phyloP scores from a whole-genome alignment of 1,140 invertebrate genomes.

The Aphidius gifuensis region DNA sequence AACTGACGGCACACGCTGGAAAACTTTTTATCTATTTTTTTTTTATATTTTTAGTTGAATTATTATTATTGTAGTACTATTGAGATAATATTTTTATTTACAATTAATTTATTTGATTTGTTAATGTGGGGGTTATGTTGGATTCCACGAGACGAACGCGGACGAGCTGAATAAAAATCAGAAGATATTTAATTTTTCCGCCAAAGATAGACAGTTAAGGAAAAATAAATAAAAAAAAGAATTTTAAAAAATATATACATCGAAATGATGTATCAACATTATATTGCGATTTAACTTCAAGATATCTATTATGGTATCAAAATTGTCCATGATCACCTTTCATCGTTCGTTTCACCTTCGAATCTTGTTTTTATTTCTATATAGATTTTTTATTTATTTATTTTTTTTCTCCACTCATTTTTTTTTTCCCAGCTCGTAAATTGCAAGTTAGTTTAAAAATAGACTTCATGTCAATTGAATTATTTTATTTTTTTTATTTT shows the following conservation, averaged over 20 bases:
- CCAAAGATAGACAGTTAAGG: constrained; percentile 36
- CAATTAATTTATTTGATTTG: background rate
- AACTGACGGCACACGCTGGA: constrained; percentile 16
- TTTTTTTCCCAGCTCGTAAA: too few relatives aligned
- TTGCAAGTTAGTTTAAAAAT: too few relatives aligned
- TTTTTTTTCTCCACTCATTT: constrained; percentile 5
- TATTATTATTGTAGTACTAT: background rate
- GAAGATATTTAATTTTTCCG: constrained; percentile 34
- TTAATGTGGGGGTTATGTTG: constrained; percentile 5
- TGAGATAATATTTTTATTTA: background rate
- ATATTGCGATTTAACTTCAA: constrained; percentile 6
- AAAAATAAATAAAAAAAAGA: constrained; percentile 25
- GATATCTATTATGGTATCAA: constrained; percentile 30
- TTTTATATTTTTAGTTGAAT: background rate
- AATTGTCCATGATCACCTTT: constrained; percentile 33
- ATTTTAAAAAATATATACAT: background rate
- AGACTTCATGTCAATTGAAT: background rate
- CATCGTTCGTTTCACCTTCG: constrained; percentile 35
- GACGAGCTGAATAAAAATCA: constrained; percentile 8
- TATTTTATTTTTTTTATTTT: background rate
- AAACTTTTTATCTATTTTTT: constrained; percentile 7
- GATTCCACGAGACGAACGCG: constrained; percentile 12
- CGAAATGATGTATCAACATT: too few relatives aligned
- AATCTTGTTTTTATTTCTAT: constrained; percentile 11
- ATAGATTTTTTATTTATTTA: constrained; percentile 28